Evolutionary conservation across 2,113 vertebrate species (phyloP).

Genomic region (Sorex araneus): DNA sequence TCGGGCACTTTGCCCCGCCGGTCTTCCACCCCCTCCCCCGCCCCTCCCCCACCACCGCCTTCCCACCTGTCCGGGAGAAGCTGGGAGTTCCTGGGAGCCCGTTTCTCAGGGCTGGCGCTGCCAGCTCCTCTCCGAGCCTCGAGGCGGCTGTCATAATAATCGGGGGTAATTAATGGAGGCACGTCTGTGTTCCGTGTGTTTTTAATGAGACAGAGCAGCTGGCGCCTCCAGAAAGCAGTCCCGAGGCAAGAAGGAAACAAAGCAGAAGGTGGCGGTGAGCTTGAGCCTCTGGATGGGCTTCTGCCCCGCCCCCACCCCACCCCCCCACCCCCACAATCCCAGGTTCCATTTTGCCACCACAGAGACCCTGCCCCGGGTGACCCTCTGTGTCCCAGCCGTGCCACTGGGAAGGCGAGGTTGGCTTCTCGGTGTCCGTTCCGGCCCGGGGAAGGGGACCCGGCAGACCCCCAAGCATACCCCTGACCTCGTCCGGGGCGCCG

Average conservation of each 20-base stretch:
- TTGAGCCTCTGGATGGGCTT: neutral
- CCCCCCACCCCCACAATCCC: neutral
- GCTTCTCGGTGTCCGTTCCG: neutral
- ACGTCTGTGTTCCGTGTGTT: conserved; percentile 19
- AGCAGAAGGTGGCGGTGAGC: neutral
- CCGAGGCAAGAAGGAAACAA: conserved; percentile 14
- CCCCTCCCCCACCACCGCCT: neutral
- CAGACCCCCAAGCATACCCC: neutral
- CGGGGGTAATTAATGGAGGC: neutral
- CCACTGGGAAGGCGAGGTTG: neutral
- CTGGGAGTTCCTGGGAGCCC: neutral
- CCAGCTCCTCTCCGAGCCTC: neutral
- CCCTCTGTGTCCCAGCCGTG: neutral
- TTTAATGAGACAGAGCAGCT: conserved; percentile 33
- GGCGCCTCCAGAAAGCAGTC: neutral
- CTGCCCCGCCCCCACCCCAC: neutral
- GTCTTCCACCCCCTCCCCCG: no score
- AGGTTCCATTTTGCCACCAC: neutral
- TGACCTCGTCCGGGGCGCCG: neutral
- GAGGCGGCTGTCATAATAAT: neutral
- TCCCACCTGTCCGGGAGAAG: neutral
- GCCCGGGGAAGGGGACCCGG: neutral
- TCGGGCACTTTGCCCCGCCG: neutral
- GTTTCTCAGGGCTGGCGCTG: neutral
- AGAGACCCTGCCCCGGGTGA: no score